Evolutionary conservation across 2,888 invertebrate genomes (phyloP).

Genomic region (Siphlonurus alternatus): DNA sequence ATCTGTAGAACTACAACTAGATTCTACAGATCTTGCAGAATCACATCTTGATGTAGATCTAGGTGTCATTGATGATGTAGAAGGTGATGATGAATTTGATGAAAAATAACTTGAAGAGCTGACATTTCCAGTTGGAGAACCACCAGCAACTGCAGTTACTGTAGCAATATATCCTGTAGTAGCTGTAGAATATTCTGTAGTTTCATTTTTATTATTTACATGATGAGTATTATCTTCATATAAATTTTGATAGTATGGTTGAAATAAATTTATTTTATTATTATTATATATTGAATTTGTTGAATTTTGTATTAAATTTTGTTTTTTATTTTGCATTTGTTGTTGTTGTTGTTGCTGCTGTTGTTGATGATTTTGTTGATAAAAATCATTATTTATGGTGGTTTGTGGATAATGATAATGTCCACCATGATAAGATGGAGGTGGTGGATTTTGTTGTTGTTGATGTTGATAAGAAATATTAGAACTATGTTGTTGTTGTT

Average conservation of each 20-base stretch:
- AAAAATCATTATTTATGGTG: not conserved
- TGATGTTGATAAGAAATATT: too few relatives aligned
- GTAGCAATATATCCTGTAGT: conserved; percentile 6
- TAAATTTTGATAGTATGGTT: not conserved
- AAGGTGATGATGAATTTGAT: not conserved
- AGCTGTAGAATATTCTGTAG: conserved; percentile 30
- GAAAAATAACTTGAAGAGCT: not conserved
- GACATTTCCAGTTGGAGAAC: not conserved
- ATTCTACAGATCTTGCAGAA: conserved; percentile 40
- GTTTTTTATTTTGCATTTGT: conserved; percentile 1
- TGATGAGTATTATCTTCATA: not conserved
- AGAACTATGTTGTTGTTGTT: too few relatives aligned
- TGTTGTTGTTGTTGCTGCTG: conserved; percentile 7
- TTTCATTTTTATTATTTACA: conserved; percentile 3
- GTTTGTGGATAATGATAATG: not conserved
- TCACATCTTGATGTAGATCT: conserved; percentile 28
- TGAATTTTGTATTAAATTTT: not conserved
- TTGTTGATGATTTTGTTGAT: not conserved
- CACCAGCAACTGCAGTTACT: not conserved
- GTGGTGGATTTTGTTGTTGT: too few relatives aligned
- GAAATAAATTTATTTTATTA: not conserved
- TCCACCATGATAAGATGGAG: too few relatives aligned
- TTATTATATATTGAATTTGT: not conserved
- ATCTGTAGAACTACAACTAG: conserved; percentile 27
- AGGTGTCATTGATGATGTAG: not conserved